These are phyloP conservation scores for Setipinna tenuifilis DNA, from an alignment of 2,797 vertebrate species.

Conservation along the genomic window DNA sequence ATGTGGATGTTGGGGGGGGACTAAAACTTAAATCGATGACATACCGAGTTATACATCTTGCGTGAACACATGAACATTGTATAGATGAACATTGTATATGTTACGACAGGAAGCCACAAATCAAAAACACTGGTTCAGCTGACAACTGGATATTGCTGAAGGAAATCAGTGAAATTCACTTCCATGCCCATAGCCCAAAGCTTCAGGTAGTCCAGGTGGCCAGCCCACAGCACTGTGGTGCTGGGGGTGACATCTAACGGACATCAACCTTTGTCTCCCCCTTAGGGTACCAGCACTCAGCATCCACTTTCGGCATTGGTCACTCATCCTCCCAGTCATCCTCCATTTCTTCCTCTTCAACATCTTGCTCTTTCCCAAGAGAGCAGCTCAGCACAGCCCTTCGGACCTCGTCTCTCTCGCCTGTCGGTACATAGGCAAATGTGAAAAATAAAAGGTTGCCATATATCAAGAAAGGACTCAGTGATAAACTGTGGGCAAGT, in stretches of 20 bases:
- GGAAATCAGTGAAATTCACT: not conserved
- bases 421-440: slow-evolving; percentile 63
- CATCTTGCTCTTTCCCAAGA: slow-evolving; percentile 54
- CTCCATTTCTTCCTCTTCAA: slow-evolving; percentile 54
- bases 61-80: not conserved
- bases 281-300: not conserved
- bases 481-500: not conserved
- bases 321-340: slow-evolving; percentile 59
- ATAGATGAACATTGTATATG: not conserved
- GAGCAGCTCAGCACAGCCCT: slow-evolving; percentile 81
- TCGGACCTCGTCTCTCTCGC: slow-evolving; percentile 77
- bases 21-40: too few relatives aligned
- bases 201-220: not conserved
- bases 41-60: too few relatives aligned
- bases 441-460: not conserved
- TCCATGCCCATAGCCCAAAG: not conserved
- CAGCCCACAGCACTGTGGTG: not conserved
- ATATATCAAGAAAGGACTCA: not conserved
- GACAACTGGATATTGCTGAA: not conserved
- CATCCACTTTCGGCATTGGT: not conserved
- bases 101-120: not conserved
- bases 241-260: not conserved
- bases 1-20: too few relatives aligned
- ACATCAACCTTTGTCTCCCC: not conserved
- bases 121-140: too few relatives aligned